phyloP scores from a whole-genome alignment of 2,888 invertebrate genomes.

The Heliconius erato region DNA sequence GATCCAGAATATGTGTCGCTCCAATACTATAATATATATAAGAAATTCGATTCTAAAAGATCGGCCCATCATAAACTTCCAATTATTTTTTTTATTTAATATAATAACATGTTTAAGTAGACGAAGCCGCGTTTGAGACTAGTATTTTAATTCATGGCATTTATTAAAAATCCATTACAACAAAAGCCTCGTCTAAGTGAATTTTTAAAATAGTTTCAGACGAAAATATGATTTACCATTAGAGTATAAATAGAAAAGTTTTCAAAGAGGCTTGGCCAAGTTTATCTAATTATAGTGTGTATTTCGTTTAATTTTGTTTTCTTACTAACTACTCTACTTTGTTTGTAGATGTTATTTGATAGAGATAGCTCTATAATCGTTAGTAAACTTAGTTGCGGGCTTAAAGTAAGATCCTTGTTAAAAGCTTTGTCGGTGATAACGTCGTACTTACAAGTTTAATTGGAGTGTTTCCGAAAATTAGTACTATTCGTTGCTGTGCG shows the following conservation, averaged over 20 bases:
- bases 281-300: not conserved
- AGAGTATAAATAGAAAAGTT: not conserved
- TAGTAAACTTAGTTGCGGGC: constrained; percentile 29
- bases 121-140: no score
- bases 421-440: constrained; percentile 34
- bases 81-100: no score
- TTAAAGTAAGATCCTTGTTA: constrained; percentile 37
- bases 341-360: constrained; percentile 38
- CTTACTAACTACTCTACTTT: constrained; percentile 23
- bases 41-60: no score
- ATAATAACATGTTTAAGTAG: no score
- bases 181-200: not conserved
- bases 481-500: not conserved
- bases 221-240: not conserved
- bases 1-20: no score
- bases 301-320: constrained; percentile 26
- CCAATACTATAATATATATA: no score
- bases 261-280: not conserved
- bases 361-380: constrained; percentile 40
- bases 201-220: not conserved
- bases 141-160: not conserved
- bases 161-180: not conserved
- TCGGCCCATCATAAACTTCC: no score
- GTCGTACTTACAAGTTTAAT: constrained; percentile 40
- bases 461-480: constrained; percentile 23